Conservation (phyloP, 2,113 vertebrate species). For the Lathamus discolor region DNA sequence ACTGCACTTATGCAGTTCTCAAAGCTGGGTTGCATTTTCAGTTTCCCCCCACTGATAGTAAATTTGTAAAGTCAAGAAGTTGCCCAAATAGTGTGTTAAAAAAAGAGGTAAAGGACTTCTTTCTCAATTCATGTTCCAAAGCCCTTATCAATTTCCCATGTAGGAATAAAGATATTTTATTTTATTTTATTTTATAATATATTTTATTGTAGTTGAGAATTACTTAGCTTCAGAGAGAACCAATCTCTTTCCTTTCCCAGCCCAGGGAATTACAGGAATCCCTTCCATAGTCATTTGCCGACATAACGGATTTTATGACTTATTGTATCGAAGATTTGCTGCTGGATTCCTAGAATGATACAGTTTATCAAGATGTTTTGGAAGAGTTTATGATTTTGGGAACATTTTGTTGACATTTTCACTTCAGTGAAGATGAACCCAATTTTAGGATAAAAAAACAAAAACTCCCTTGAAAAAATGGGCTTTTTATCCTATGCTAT, state of each 20-base stretch:
- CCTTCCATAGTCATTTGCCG: background rate
- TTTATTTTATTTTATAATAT: background rate
- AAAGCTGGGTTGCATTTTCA: background rate
- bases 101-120: background rate
- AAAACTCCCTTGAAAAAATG: rapidly evolving
- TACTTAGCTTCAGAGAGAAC: background rate
- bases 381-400: background rate
- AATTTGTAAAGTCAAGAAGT: background rate
- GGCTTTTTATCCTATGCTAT: background rate
- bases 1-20: rapidly evolving
- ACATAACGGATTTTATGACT: background rate
- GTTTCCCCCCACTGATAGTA: rapidly evolving
- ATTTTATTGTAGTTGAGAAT: background rate
- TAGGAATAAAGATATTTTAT: background rate
- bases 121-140: background rate
- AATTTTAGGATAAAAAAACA: background rate
- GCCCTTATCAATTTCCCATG: background rate
- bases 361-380: background rate
- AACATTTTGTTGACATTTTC: background rate
- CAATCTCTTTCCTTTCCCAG: background rate
- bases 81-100: background rate
- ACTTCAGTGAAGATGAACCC: background rate
- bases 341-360: background rate
- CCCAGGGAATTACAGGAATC: background rate
- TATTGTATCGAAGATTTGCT: rapidly evolving